Evolutionary conservation across 2,888 invertebrate genomes (phyloP).

Genomic region (Eupeodes latifasciatus): DNA sequence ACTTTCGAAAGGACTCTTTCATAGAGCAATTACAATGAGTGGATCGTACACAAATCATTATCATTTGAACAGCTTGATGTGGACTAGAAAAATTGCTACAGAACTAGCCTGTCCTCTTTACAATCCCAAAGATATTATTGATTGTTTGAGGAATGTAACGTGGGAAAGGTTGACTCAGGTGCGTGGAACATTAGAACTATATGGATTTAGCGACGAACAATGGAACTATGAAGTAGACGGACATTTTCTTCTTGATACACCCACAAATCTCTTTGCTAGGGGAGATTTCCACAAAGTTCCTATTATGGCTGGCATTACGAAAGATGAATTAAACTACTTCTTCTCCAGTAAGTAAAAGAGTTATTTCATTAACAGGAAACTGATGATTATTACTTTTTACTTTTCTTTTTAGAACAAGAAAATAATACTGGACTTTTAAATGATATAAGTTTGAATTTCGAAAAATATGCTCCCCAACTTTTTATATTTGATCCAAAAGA

Average conservation of each 20-base stretch:
- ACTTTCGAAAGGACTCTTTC: slow-evolving; percentile 88
- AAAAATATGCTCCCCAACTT: slow-evolving; percentile 80
- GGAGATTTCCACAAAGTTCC: slow-evolving; percentile 87
- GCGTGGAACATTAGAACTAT: slow-evolving; percentile 78
- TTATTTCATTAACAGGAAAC: neutral
- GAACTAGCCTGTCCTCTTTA: slow-evolving; percentile 86
- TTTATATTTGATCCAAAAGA: slow-evolving; percentile 82
- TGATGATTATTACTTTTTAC: neutral
- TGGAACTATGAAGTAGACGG: slow-evolving; percentile 86
- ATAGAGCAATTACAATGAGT: slow-evolving; percentile 88
- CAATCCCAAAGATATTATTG: slow-evolving; percentile 85
- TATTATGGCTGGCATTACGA: slow-evolving; percentile 86
- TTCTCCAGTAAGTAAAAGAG: neutral
- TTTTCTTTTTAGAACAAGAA: slow-evolving; percentile 74
- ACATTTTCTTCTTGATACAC: slow-evolving; percentile 86
- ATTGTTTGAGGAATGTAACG: slow-evolving; percentile 84
- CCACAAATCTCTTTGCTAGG: slow-evolving; percentile 84
- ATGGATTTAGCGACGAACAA: slow-evolving; percentile 79
- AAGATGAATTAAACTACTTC: slow-evolving; percentile 84
- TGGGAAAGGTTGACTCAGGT: slow-evolving; percentile 78
- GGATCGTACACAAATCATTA: slow-evolving; percentile 86
- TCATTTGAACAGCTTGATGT: slow-evolving; percentile 84
- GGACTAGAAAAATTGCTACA: slow-evolving; percentile 87
- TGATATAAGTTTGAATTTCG: slow-evolving; percentile 79
- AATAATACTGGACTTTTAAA: slow-evolving; percentile 77